phyloP scores from a whole-genome alignment of 2,888 invertebrate species.

The Ormyrus pomaceus region DNA sequence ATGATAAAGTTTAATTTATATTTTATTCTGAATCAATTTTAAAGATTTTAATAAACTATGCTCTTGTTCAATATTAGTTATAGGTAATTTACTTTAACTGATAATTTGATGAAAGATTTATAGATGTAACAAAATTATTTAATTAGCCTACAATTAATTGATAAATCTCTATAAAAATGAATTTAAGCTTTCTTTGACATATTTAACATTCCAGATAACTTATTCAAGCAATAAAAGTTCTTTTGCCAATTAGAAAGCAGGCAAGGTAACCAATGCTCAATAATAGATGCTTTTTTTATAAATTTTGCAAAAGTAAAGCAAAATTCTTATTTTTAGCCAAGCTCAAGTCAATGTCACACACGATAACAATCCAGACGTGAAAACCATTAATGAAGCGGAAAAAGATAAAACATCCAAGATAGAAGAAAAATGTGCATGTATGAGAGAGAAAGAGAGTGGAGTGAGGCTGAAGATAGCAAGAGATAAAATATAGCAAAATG shows the following conservation, averaged over 20 bases:
- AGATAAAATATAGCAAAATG: constrained; percentile 42
- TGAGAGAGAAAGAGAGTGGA: constrained; percentile 1
- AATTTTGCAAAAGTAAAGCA: constrained; percentile 4
- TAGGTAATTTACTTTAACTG: too few species aligned
- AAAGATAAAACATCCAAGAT: constrained; percentile 37
- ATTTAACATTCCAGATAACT: neutral
- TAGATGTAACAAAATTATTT: neutral
- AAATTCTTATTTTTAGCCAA: constrained; percentile 26
- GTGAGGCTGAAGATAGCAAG: constrained; percentile 6
- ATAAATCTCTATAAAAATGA: neutral
- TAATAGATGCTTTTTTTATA: neutral
- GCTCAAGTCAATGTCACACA: constrained; percentile 43
- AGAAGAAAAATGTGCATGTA: constrained; percentile 12
- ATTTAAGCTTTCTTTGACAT: neutral
- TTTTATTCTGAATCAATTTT: too few species aligned
- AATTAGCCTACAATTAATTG: neutral
- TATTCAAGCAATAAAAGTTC: neutral
- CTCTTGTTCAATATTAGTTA: too few species aligned
- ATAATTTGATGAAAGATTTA: too few species aligned
- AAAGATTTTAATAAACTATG: too few species aligned
- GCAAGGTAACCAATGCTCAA: neutral
- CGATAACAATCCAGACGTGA: constrained; percentile 39
- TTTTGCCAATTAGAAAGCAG: neutral
- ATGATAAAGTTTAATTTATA: too few species aligned
- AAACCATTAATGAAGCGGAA: constrained; percentile 49